These are phyloP conservation scores for Temnothorax unifasciatus DNA, from an alignment of 2,888 invertebrate genomes.

Conservation along the genomic window DNA sequence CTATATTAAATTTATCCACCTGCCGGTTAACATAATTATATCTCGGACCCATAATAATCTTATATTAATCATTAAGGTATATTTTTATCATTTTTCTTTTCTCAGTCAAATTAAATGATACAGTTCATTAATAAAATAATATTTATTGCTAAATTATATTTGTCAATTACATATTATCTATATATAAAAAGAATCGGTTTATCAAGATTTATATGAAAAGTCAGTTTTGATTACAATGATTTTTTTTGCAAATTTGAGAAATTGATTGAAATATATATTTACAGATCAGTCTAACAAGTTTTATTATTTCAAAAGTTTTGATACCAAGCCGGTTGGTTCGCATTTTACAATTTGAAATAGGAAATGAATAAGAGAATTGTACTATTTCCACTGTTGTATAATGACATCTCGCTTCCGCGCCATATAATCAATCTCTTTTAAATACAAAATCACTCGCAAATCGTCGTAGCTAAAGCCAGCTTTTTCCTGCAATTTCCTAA, in stretches of 20 bases:
- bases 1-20: constrained; percentile 3
- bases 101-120: not conserved
- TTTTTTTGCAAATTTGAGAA: not conserved
- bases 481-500: constrained; percentile 61
- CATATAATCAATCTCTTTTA: constrained; percentile 76
- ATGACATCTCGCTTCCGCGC: constrained; percentile 70
- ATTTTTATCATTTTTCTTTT: not conserved
- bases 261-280: not conserved
- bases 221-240: not conserved
- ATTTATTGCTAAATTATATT: not conserved
- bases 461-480: constrained; percentile 63
- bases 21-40: not conserved
- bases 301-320: constrained; percentile 27
- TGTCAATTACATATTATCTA: not conserved
- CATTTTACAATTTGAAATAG: not conserved
- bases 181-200: not conserved
- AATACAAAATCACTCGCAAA: constrained; percentile 69
- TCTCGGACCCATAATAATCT: not conserved
- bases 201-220: not conserved
- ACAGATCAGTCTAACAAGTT: not conserved
- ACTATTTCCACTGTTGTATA: constrained; percentile 58
- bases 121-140: not conserved
- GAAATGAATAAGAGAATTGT: not conserved
- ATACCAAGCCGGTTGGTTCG: not conserved
- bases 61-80: not conserved